Evolutionary conservation across 2,888 invertebrate genomes (phyloP).

Genomic region (Halictus ligatus): DNA sequence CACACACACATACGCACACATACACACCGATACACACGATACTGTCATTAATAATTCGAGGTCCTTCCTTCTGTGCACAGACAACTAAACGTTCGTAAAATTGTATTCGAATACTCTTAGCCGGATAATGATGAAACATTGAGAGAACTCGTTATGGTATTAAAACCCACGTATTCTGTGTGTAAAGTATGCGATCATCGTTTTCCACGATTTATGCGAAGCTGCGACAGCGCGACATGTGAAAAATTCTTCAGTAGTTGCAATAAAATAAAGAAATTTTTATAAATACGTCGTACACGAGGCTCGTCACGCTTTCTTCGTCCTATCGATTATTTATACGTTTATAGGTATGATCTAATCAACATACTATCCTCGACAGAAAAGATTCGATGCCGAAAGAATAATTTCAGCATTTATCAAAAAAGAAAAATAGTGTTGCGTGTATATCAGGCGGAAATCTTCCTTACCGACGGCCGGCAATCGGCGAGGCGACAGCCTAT

Average conservation of each 20-base stretch:
- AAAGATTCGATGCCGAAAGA: not conserved
- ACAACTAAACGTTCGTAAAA: conserved; percentile 47
- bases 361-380: not conserved
- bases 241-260: conserved; percentile 66
- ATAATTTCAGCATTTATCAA: not conserved
- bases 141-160: conserved; percentile 24
- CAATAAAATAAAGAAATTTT: conserved; percentile 72
- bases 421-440: not conserved
- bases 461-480: not conserved
- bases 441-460: not conserved
- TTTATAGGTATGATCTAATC: not conserved
- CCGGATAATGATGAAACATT: conserved; percentile 32
- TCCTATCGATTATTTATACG: not conserved
- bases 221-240: conserved; percentile 57
- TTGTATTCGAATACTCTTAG: conserved; percentile 50
- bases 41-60: conserved; percentile 42
- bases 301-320: not conserved
- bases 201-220: conserved; percentile 57
- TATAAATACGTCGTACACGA: conserved; percentile 58
- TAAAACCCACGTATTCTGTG: conserved; percentile 38
- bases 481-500: not conserved
- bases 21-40: not conserved
- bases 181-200: conserved; percentile 60
- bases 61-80: conserved; percentile 40
- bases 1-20: not conserved